Conservation (phyloP, 2,888 invertebrate genomes). For the Papilio protenor region DNA sequence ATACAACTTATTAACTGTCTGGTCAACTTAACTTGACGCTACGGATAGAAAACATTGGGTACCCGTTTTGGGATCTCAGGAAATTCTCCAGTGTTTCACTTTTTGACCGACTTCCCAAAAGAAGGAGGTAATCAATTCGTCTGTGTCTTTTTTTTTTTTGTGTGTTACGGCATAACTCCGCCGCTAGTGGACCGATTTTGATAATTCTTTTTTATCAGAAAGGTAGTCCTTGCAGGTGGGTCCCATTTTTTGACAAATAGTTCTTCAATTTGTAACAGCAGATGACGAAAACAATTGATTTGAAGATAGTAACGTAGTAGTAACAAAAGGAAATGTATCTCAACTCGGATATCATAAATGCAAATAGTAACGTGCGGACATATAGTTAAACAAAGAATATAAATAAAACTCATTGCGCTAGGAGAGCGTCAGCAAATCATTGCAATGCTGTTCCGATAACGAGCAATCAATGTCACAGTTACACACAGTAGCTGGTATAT, state of each 20-base stretch:
- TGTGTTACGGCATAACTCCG: no score
- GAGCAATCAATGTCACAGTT: conserved; percentile 26
- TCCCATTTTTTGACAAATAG: no score
- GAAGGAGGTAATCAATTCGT: no score
- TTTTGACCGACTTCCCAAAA: no score
- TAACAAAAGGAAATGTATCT: conserved; percentile 3
- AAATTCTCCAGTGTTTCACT: no score
- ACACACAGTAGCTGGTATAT: conserved; percentile 8
- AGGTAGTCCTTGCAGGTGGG: no score
- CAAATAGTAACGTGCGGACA: neutral
- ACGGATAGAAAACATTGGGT: neutral
- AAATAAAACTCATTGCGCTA: conserved; percentile 29
- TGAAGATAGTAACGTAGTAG: neutral
- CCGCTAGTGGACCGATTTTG: no score
- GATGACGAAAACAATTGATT: neutral
- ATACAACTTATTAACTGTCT: neutral
- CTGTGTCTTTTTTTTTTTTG: no score
- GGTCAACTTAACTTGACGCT: neutral
- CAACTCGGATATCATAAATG: neutral
- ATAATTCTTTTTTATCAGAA: no score
- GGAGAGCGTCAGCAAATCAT: conserved; percentile 26
- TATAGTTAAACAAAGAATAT: conserved; percentile 27
- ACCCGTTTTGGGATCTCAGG: no score
- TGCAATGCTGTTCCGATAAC: conserved; percentile 29
- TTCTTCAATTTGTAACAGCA: neutral